Evolutionary conservation across 1,140 invertebrate genomes (phyloP).

Genomic region (Pissodes strobi): DNA sequence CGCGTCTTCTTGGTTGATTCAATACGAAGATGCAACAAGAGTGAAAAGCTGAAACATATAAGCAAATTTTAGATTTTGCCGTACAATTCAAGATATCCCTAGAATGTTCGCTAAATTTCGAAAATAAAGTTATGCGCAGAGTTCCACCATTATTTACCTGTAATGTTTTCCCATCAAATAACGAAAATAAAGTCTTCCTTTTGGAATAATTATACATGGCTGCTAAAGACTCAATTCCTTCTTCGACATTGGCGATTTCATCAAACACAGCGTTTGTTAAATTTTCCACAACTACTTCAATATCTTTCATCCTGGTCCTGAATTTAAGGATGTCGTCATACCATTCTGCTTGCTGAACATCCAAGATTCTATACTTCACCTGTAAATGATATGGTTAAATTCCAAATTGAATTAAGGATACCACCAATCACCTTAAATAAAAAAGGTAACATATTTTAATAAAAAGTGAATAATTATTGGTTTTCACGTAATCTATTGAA

Average conservation of each 20-base stretch:
- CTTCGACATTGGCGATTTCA: slow-evolving; percentile 71
- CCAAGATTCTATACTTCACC: slow-evolving; percentile 68
- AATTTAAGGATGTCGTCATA: slow-evolving; percentile 77
- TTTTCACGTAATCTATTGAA: too few relatives aligned
- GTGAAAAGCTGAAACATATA: too few relatives aligned
- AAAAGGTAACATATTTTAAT: too few relatives aligned
- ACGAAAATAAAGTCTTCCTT: slow-evolving; percentile 64
- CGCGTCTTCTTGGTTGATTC: too few relatives aligned
- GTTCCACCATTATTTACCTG: slow-evolving; percentile 26
- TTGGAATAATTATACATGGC: slow-evolving; percentile 72
- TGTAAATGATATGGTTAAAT: slow-evolving; percentile 30
- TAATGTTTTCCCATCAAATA: slow-evolving; percentile 67
- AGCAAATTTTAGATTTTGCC: too few relatives aligned
- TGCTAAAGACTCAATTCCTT: slow-evolving; percentile 71
- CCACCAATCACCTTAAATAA: too few relatives aligned
- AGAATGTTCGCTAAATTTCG: too few relatives aligned
- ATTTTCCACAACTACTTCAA: slow-evolving; percentile 74
- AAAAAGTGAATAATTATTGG: too few relatives aligned
- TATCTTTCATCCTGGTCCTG: slow-evolving; percentile 65
- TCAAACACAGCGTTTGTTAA: slow-evolving; percentile 70
- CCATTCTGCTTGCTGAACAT: slow-evolving; percentile 72
- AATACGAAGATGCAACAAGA: too few relatives aligned
- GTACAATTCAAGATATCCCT: too few relatives aligned
- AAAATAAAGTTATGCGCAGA: too few relatives aligned
- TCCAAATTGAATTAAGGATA: too few relatives aligned